phyloP scores from a whole-genome alignment of 2,888 invertebrate genomes.

The Acrobasis consociella region DNA sequence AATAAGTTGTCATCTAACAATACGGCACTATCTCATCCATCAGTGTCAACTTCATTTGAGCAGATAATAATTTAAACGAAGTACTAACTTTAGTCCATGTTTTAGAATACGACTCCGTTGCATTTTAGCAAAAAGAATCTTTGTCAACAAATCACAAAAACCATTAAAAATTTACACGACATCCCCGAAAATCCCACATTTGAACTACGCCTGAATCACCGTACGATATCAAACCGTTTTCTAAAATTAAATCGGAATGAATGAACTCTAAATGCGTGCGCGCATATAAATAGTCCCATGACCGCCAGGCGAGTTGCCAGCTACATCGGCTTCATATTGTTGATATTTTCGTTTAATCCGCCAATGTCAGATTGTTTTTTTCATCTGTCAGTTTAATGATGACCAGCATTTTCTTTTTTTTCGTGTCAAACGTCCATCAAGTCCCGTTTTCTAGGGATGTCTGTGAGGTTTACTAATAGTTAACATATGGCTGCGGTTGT shows the following conservation, averaged over 20 bases:
- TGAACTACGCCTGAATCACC: slow-evolving; percentile 39
- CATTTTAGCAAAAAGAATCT: background rate
- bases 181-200: slow-evolving; percentile 41
- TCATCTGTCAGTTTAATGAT: slow-evolving; percentile 2
- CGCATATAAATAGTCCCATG: slow-evolving; percentile 58
- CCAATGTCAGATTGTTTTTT: slow-evolving; percentile 15
- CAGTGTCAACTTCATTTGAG: no score
- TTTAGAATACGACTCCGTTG: no score
- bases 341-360: slow-evolving; percentile 26
- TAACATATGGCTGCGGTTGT: slow-evolving; percentile 1
- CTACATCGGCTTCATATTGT: slow-evolving; percentile 24
- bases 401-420: slow-evolving; percentile 2
- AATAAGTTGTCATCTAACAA: no score
- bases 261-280: slow-evolving; percentile 72
- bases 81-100: no score
- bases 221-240: slow-evolving; percentile 50
- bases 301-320: slow-evolving; percentile 53
- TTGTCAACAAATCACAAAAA: background rate
- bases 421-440: background rate
- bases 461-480: background rate
- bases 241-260: slow-evolving; percentile 68
- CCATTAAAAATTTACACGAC: background rate
- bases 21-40: no score
- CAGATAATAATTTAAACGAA: no score
- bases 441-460: background rate